Conservation (phyloP, 2,888 invertebrate species). For the Anorthoa munda region DNA sequence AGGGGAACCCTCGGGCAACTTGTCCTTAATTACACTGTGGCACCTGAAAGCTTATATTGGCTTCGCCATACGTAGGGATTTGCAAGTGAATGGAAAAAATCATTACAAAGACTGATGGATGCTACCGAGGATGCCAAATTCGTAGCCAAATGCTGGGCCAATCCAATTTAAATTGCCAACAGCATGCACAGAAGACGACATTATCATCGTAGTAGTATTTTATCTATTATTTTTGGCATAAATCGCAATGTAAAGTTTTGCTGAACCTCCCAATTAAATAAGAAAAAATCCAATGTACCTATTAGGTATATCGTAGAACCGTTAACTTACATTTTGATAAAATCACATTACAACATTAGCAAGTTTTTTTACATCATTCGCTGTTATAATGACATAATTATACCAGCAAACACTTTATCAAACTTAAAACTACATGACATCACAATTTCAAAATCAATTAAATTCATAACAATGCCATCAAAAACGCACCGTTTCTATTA, state of each 20-base stretch:
- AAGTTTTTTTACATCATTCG: conserved; percentile 4
- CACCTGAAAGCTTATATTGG: conserved; percentile 64
- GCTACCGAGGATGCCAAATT: neutral
- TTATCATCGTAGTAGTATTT: too few species aligned
- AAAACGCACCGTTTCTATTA: conserved; percentile 43
- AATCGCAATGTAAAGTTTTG: neutral
- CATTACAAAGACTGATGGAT: neutral
- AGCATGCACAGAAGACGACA: too few species aligned
- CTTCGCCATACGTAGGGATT: conserved; percentile 37
- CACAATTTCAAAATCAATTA: conserved; percentile 38
- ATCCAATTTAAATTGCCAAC: neutral
- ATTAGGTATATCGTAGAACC: neutral
- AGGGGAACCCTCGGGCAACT: conserved; percentile 75
- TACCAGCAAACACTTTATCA: conserved; percentile 14
- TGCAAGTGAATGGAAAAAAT: conserved; percentile 19
- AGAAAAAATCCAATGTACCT: neutral
- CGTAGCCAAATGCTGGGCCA: neutral
- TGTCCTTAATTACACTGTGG: conserved; percentile 74
- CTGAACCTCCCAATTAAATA: neutral
- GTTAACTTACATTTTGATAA: neutral
- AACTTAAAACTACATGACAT: conserved; percentile 2
- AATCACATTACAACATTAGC: conserved; percentile 11
- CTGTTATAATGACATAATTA: conserved; percentile 10
- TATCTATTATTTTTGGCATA: neutral
- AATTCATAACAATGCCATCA: conserved; percentile 26